phyloP scores from a whole-genome alignment of 2,113 vertebrate genomes.

The Pan paniscus region DNA sequence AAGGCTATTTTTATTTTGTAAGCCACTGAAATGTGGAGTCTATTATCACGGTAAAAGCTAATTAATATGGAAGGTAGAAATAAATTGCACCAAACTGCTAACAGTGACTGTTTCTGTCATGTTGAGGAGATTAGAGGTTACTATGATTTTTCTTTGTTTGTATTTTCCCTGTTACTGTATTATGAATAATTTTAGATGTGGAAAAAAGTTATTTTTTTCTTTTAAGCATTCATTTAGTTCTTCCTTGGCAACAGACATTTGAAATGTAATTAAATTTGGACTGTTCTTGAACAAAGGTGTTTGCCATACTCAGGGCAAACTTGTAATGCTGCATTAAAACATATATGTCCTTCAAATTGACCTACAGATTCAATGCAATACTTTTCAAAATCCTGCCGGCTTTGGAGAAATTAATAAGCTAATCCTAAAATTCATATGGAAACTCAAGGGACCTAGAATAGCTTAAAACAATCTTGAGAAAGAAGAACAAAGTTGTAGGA shows the following conservation, averaged over 20 bases:
- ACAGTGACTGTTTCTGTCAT: background rate
- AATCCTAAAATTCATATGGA: background rate
- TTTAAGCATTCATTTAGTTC: background rate
- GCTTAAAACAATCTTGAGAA: background rate
- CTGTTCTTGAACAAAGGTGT: background rate
- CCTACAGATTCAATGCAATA: background rate
- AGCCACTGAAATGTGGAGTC: background rate
- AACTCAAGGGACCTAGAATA: background rate
- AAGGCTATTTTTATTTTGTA: background rate
- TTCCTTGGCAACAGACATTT: background rate
- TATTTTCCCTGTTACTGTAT: background rate
- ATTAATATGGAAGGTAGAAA: background rate
- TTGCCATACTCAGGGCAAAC: background rate
- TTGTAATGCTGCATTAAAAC: background rate
- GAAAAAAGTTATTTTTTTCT: background rate
- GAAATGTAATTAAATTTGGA: background rate
- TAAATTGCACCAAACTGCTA: background rate
- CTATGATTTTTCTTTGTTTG: background rate
- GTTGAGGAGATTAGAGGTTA: background rate
- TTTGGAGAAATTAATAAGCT: background rate
- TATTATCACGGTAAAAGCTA: background rate
- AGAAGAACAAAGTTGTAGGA: background rate
- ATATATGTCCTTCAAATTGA: background rate
- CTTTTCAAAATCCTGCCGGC: background rate
- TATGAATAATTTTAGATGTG: background rate